These are phyloP conservation scores for Empidonax traillii DNA, from an alignment of 2,113 vertebrate genomes.

Conservation along the genomic window DNA sequence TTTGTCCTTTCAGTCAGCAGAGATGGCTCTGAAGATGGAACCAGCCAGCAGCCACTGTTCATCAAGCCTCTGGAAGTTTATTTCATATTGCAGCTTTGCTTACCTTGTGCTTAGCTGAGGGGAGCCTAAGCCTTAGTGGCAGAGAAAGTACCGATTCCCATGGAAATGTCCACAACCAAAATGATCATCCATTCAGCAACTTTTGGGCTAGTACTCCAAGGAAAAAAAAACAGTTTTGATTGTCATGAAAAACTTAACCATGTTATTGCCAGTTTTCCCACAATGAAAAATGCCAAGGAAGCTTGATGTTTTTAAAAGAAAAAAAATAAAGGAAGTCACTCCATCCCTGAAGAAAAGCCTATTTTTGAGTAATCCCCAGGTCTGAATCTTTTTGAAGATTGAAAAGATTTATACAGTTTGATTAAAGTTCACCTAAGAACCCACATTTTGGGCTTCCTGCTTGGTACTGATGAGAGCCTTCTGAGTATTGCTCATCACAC, in stretches of 20 bases:
- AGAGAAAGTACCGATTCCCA: background rate
- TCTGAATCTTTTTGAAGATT: background rate
- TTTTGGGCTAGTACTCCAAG: background rate
- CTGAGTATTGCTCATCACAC: constrained; percentile 24
- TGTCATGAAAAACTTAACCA: background rate
- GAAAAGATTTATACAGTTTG: background rate
- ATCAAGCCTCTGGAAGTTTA: background rate
- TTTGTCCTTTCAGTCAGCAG: background rate
- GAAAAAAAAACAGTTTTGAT: background rate
- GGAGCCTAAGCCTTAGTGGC: background rate
- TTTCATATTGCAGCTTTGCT: accelerated
- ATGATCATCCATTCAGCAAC: background rate
- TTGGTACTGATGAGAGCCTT: background rate
- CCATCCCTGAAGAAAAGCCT: background rate
- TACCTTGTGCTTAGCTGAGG: background rate
- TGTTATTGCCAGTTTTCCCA: background rate
- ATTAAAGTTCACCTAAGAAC: background rate
- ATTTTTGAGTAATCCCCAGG: background rate
- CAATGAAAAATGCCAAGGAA: background rate
- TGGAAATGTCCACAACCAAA: background rate
- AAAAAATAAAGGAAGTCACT: background rate
- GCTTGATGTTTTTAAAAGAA: background rate
- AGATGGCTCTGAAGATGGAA: background rate
- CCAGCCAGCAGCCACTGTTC: background rate
- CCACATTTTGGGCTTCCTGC: background rate